Base-by-base conservation (phyloP, 1,140 invertebrate genomes). In the Bombus pascuorum region DNA sequence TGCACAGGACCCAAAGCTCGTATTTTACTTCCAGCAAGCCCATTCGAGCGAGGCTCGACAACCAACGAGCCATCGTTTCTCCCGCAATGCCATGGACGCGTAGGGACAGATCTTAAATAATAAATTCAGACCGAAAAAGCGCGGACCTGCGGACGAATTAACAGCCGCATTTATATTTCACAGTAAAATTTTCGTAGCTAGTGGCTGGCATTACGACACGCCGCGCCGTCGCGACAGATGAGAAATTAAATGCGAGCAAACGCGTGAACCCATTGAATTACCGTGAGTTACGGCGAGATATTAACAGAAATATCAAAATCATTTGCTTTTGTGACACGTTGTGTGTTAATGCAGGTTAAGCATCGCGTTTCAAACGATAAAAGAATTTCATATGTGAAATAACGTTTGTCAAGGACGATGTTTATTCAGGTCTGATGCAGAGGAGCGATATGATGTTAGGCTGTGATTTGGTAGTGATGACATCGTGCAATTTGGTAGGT, bases 191-290 rank as follows among this genome's bases (percentile, higher is more conserved):
- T 80, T 84, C 47, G 79, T 80, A 22, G 13, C 39, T 84, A 59
- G 79, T 80, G 18, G 13, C 47, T 37, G 74, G 57, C 75, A n/a
- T 42, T 59, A 37, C 59, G 53, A 25, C 62, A 44, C 28, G 28
- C 59, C n/a, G 9, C n/a, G 22, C n/a, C 44, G 86, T 84, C 71
- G 86, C 87, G 72, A 80, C 75, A 71, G 75, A 47, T 66, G 80
- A 59, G 42, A 44, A 70, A 87, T 87, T 87, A 88, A 70, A 70
- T 25, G 68, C 68, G 37, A 70, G 37, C 37, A 78, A 87, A 79
- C 53, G 68, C 59, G 76, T 18, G 34, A 53, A 37, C 10, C 32
- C 73, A 47, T 74, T 66, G 76, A 87, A 88, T 88, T 87, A 87
- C 22, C 86, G 68, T 42, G 47, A 77, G 62, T 83, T 76, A 75